Conservation (phyloP, 2,797 vertebrate species). For the Notamacropus eugenii region DNA sequence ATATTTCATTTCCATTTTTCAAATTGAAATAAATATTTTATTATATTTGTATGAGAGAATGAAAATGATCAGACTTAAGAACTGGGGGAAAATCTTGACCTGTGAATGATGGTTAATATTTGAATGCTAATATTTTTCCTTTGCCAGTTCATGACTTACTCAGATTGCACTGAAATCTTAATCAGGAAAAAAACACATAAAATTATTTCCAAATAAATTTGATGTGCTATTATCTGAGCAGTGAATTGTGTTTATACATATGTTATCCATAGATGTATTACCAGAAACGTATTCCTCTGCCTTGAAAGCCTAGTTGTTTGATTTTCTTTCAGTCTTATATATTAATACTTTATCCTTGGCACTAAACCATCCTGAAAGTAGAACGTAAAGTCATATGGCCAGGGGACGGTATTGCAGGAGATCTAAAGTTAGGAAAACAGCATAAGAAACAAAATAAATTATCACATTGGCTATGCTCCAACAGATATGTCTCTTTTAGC, state of each 20-base stretch:
- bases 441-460: too few relatives aligned
- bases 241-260: background rate
- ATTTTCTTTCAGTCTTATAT: background rate
- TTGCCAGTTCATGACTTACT: background rate
- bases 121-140: background rate
- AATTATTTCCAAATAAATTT: background rate
- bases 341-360: too few relatives aligned
- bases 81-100: background rate
- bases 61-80: background rate
- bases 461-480: too few relatives aligned
- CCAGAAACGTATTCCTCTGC: background rate
- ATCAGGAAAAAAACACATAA: background rate
- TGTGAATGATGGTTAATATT: background rate
- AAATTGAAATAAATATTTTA: background rate
- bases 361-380: too few relatives aligned
- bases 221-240: background rate
- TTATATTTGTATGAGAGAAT: background rate
- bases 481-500: too few relatives aligned
- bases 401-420: too few relatives aligned
- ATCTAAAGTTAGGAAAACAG: too few relatives aligned
- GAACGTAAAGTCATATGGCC: too few relatives aligned
- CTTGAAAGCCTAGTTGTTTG: background rate
- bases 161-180: background rate
- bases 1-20: background rate
- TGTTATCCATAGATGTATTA: background rate